Evolutionary conservation across 2,113 vertebrate species (phyloP), one percentile per base, ranked within the genome.

Genomic region (Pollachius pollachius): DNA sequence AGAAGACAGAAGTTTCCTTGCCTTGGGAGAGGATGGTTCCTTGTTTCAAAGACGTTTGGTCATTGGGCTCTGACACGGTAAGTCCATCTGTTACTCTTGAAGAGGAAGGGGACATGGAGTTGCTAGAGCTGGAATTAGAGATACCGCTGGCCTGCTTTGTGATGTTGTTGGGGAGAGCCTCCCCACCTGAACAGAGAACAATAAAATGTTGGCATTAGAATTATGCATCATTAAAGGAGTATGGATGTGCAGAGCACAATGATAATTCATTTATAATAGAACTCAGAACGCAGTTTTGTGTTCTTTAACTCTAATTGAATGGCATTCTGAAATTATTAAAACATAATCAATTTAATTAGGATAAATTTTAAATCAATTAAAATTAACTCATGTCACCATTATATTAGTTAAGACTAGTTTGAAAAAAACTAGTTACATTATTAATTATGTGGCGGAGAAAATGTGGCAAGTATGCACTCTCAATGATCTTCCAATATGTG

Each of bases 121-220:
- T 27, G 18, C 21, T 41, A 11, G 52, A 52, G 5, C 3, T 11
- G 19, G 21, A 70, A n/a, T 23, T n/a, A 19, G 23, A 34, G 3
- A 16, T 48, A 37, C n/a, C 16, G 4, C 52, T 25, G 17, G 60
- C 2, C 9, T 41, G 13, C n/a, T 17, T 41, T 34, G 1, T 30
- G 0, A 4, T 61, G 57, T 48, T 18, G 16, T 41, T 23, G 2
- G 25, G 61, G 19, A 30, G n/a, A 41, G 11, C 15, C 4, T 0
- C 57, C 57, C 3, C 41, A 69, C 70, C 70, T 72, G 52, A 15
- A 21, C 21, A 34, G 72, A 67, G 21, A 62, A 52, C 2, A 17
- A 68, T n/a, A 15, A 30, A 17, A 21, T 0, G 9, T 61, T 61
- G 3, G 18, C 21, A 61, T 61, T 61, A 18, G 18, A 23, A 19